A percentile compares a stretch with the other conserved stretches of the same genome.
phyloP scores from a whole-genome alignment of 2,797 vertebrate species.

The Alcedo quadribrachys region DNA sequence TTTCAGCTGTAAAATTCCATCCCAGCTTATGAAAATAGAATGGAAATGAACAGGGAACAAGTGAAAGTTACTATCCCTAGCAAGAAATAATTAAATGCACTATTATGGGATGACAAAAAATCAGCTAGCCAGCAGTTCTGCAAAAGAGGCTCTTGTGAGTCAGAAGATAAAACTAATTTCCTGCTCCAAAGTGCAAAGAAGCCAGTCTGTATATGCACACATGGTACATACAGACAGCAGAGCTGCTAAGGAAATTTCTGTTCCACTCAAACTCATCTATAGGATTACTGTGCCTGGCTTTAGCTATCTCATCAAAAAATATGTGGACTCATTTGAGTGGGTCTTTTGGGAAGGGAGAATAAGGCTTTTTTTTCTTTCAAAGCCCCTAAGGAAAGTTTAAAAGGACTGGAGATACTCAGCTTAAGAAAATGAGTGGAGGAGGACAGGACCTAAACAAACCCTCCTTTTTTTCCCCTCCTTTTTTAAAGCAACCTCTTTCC shows the following conservation, averaged over 20 bases:
- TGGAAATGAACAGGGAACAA: not conserved
- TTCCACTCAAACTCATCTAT: not conserved
- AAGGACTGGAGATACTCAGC: not conserved
- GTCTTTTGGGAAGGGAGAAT: not conserved
- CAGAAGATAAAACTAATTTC: not conserved
- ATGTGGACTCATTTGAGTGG: not conserved
- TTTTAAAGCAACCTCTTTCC: not conserved
- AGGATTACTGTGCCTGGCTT: not conserved
- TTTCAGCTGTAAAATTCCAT: constrained; percentile 3
- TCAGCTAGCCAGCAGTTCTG: not conserved
- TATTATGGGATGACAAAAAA: not conserved
- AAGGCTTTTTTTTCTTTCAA: not conserved
- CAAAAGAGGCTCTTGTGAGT: not conserved
- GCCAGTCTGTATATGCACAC: not conserved
- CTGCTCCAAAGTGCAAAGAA: not conserved
- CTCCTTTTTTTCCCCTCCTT: not conserved
- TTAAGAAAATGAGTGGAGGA: not conserved
- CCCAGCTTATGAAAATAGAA: not conserved
- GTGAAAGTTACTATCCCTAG: not conserved
- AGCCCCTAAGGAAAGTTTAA: not conserved
- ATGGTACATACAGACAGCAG: not conserved
- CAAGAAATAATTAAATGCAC: not conserved
- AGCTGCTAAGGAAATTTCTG: not conserved
- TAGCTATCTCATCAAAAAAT: not conserved
- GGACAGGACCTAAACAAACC: not conserved